Percentiles rank a stretch among this genome's conserved stretches.
These are phyloP conservation scores for Xiphophorus hellerii DNA, from an alignment of 2,113 vertebrate genomes.

Conservation along the genomic window DNA sequence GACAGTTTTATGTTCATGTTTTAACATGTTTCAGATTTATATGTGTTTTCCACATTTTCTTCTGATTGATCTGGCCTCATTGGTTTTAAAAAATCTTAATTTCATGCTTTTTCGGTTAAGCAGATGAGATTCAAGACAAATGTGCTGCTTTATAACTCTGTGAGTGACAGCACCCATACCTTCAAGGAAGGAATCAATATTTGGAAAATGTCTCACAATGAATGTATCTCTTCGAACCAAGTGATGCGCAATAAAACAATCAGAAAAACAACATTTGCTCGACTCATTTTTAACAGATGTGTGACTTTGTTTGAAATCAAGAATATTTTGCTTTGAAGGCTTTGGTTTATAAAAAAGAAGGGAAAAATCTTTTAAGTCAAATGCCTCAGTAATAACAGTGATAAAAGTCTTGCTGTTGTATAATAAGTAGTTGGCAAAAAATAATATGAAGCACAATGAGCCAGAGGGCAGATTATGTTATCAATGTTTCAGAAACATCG, in stretches of 20 bases:
- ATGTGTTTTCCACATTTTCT: constrained; percentile 37
- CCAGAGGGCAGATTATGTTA: neutral
- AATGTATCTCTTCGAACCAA: constrained; percentile 76
- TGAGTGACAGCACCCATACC: constrained; percentile 57
- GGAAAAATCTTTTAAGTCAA: neutral
- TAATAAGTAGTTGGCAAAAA: neutral
- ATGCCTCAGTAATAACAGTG: neutral
- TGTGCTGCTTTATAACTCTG: constrained; percentile 58
- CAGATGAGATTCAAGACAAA: constrained; percentile 42
- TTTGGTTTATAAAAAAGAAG: neutral
- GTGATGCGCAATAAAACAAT: constrained; percentile 78
- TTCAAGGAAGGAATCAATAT: constrained; percentile 59
- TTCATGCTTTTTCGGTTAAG: constrained; percentile 44
- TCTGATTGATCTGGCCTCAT: constrained; percentile 19
- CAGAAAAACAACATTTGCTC: constrained; percentile 40
- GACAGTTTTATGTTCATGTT: constrained; percentile 35
- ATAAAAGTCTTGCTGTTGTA: neutral
- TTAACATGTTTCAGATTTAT: constrained; percentile 34
- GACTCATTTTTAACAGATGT: neutral
- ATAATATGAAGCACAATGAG: neutral
- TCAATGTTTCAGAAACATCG: neutral
- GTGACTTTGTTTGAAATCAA: neutral
- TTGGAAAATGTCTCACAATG: constrained; percentile 45
- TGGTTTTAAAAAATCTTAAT: constrained; percentile 20
- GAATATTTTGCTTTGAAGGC: neutral